Base-by-base conservation (phyloP, 92 coral and sea anemone species). In the Galaxea fascicularis region DNA sequence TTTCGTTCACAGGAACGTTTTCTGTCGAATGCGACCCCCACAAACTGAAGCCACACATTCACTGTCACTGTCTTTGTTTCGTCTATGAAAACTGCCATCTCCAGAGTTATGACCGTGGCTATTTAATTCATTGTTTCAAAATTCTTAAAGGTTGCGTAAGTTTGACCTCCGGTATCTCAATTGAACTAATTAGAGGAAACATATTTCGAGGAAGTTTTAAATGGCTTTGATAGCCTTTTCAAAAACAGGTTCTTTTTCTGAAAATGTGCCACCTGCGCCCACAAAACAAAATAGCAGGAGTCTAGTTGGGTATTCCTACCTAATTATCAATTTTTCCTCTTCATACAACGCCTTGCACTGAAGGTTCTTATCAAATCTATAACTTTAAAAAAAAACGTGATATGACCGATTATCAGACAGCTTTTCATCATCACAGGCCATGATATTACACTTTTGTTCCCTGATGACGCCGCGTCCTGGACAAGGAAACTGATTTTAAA, bases 131-230 rank as follows among this genome's bases (percentile, higher is more conserved):
- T 27, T 39, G 53, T 17, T 29, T 52, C 4, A 17, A 17, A 52
- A 73, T 35, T 16, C 41, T n/a, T 51, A 49, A 74, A 20, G 10
- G 17, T 9, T 56, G 13, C 63, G 0, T 49, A 75, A 15, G 29
- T 56, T 56, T 20, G 53, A 54, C 64, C 64, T 54, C 79, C 66
- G 79, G 47, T 22, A n/a, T n/a, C 35, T 53, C 10, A 47, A 13
- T 72, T 24, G 26, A 46, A 5, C 49, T 18, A 73, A 11, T 53
- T 73, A 20, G 25, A 54, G 79, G 51, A 75, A 75, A 56, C 46
- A 35, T n/a, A n/a, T 30, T 4, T 31, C 3, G 5, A 1, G 24
- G 14, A 4, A 69, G n/a, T 31, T 44, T 35, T 20, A 4, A 66
- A 66, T 18, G 0, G 28, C 16, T 17, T 54, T 74, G 46, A 74